These are phyloP conservation scores for Papilio aristodemus DNA, from an alignment of 1,140 invertebrate species.

Conservation along the genomic window DNA sequence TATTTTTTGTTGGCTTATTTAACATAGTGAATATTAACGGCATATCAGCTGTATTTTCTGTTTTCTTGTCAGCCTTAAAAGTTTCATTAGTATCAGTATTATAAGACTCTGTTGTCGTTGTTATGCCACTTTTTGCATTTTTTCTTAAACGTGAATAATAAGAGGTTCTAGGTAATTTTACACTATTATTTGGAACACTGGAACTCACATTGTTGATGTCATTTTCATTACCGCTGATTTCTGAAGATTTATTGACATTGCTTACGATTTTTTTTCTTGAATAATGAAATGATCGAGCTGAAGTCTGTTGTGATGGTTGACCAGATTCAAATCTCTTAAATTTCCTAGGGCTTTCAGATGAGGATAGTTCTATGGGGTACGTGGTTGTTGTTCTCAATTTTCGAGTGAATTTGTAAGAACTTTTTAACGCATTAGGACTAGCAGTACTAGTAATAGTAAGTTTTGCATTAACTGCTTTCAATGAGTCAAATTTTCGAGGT, in stretches of 20 bases:
- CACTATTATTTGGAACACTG: conserved; percentile 43
- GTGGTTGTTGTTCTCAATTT: conserved; percentile 61
- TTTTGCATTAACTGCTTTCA: conserved; percentile 41
- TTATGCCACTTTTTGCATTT: conserved; percentile 45
- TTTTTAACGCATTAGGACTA: conserved; percentile 46
- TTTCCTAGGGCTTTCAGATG: conserved; percentile 43
- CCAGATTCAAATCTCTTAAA: conserved; percentile 49
- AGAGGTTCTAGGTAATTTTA: conserved; percentile 58
- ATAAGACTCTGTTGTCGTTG: conserved; percentile 41
- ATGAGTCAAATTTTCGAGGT: conserved; percentile 52
- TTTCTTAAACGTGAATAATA: conserved; percentile 64
- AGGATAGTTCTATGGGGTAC: conserved; percentile 38
- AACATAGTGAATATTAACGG: conserved; percentile 64
- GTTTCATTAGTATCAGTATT: conserved; percentile 39
- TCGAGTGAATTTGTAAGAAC: conserved; percentile 64
- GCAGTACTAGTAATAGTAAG: conserved; percentile 38
- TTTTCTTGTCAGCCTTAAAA: conserved; percentile 49
- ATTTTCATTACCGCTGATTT: conserved; percentile 35
- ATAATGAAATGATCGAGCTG: conserved; percentile 44
- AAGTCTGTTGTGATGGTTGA: conserved; percentile 52
- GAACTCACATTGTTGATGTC: conserved; percentile 31
- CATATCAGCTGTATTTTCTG: conserved; percentile 54
- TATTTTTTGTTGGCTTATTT: conserved; percentile 46
- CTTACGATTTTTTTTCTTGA: conserved; percentile 35
- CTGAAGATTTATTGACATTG: conserved; percentile 43